These are phyloP conservation scores for Margarornis squamiger DNA, from an alignment of 2,797 vertebrate genomes.

Conservation along the genomic window DNA sequence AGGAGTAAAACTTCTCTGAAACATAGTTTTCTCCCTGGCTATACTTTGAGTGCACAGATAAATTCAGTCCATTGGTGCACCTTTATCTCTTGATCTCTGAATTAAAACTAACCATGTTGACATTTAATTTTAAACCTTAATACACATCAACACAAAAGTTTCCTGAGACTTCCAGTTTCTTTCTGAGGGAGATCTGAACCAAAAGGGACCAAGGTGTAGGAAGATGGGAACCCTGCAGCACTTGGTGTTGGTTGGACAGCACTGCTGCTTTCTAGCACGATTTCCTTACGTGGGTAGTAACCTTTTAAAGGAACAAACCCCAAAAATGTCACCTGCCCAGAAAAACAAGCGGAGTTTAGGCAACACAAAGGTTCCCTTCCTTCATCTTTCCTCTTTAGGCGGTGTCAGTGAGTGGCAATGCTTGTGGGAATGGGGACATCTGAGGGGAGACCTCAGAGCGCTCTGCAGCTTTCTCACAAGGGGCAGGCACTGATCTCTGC, in stretches of 20 bases:
- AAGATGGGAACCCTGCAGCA: not conserved
- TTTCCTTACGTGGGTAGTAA: not conserved
- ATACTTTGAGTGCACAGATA: not conserved
- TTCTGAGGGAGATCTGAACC: not conserved
- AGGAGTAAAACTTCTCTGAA: not conserved
- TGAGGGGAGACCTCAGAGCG: too few relatives aligned
- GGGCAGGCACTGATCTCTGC: too few relatives aligned
- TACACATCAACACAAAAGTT: not conserved
- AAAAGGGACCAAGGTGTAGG: not conserved
- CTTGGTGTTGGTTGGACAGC: too few relatives aligned
- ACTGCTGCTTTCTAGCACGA: too few relatives aligned
- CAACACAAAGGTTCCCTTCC: too few relatives aligned
- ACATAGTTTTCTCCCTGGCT: fast-evolving
- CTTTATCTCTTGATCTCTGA: not conserved
- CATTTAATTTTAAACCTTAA: not conserved
- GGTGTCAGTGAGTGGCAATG: too few relatives aligned
- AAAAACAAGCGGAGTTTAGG: too few relatives aligned
- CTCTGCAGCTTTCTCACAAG: too few relatives aligned
- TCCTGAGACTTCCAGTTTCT: not conserved
- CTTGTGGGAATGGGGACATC: too few relatives aligned
- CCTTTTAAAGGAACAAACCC: too few relatives aligned
- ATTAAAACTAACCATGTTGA: not conserved
- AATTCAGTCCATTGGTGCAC: not conserved
- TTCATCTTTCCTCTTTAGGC: too few relatives aligned
- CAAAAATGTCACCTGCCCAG: too few relatives aligned